phyloP scores from a whole-genome alignment of 2,113 vertebrate genomes.

The Apistogramma diplotaenia region DNA sequence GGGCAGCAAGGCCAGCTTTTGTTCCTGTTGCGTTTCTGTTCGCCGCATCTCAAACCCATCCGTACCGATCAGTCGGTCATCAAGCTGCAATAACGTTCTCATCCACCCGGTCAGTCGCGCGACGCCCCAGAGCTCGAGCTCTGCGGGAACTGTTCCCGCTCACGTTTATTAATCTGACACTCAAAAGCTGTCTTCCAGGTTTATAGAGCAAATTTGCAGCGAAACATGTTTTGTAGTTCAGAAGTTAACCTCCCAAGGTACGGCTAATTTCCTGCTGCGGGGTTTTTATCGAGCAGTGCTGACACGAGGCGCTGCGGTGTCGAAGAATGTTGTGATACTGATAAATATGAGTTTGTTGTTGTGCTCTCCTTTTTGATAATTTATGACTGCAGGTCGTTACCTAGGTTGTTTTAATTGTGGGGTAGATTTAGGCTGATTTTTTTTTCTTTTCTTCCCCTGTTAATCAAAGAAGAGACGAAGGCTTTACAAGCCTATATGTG shows the following conservation, averaged over 20 bases:
- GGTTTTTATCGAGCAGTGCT: conserved; percentile 33
- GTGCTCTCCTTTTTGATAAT: conserved; percentile 18
- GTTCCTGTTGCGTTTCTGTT: conserved; percentile 14
- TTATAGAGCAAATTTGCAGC: conserved; percentile 53
- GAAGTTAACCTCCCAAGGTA: conserved; percentile 21
- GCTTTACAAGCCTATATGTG: conserved; percentile 6
- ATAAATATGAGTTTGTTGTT: conserved; percentile 19
- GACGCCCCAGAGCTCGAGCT: conserved; percentile 11
- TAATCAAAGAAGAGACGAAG: not conserved
- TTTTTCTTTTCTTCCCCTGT: not conserved
- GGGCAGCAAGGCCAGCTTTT: conserved; percentile 17
- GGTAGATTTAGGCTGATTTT: conserved; percentile 14
- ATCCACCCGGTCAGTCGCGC: conserved; percentile 7
- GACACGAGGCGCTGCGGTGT: conserved; percentile 6
- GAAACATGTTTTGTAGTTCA: conserved; percentile 41
- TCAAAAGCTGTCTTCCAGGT: conserved; percentile 58
- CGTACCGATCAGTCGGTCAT: not conserved
- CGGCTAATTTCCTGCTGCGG: conserved; percentile 14
- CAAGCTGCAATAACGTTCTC: not conserved
- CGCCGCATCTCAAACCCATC: conserved; percentile 16
- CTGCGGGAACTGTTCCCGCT: not conserved
- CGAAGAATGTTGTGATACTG: conserved; percentile 34
- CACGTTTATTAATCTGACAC: conserved; percentile 24
- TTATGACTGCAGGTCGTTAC: conserved; percentile 32
- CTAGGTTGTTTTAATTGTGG: conserved; percentile 21